Percentiles rank a stretch among this genome's conserved stretches.
These are phyloP conservation scores for Nowickia ferox DNA, from an alignment of 2,888 invertebrate species.

Conservation along the genomic window DNA sequence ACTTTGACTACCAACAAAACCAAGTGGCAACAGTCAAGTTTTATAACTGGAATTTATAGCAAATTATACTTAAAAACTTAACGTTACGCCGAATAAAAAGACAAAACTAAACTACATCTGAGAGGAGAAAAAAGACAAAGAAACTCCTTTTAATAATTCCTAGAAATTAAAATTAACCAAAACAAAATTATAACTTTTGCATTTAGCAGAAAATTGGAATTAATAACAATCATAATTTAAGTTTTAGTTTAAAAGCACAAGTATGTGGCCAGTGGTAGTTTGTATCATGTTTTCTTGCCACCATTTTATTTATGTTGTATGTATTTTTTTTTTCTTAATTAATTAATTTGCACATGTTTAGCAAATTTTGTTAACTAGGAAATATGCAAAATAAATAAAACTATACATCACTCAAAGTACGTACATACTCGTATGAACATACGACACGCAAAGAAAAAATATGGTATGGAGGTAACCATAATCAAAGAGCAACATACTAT, in stretches of 20 bases:
- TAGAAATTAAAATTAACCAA: slow-evolving; percentile 66
- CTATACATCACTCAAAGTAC: neutral
- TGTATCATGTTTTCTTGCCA: slow-evolving; percentile 61
- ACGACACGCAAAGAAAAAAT: no score
- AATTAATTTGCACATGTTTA: slow-evolving; percentile 56
- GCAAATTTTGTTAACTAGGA: slow-evolving; percentile 34
- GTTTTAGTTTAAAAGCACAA: slow-evolving; percentile 26
- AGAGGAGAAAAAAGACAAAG: slow-evolving; percentile 34
- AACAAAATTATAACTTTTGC: slow-evolving; percentile 54
- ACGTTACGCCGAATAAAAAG: neutral
- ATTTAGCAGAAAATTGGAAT: slow-evolving; percentile 55
- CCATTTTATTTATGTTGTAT: slow-evolving; percentile 22
- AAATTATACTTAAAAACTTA: slow-evolving; percentile 42
- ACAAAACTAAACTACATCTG: slow-evolving; percentile 21
- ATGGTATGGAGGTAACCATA: no score
- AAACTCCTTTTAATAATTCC: slow-evolving; percentile 68
- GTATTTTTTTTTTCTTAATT: slow-evolving; percentile 14
- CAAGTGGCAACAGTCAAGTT: slow-evolving; percentile 48
- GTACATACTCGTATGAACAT: no score
- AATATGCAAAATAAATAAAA: slow-evolving; percentile 10
- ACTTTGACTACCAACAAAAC: slow-evolving; percentile 57
- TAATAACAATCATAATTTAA: slow-evolving; percentile 53
- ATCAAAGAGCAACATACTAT: no score
- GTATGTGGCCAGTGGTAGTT: neutral
- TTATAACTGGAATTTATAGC: slow-evolving; percentile 64